Base-by-base conservation (phyloP, 2,797 vertebrate genomes). In the Sebastes itinus region DNA sequence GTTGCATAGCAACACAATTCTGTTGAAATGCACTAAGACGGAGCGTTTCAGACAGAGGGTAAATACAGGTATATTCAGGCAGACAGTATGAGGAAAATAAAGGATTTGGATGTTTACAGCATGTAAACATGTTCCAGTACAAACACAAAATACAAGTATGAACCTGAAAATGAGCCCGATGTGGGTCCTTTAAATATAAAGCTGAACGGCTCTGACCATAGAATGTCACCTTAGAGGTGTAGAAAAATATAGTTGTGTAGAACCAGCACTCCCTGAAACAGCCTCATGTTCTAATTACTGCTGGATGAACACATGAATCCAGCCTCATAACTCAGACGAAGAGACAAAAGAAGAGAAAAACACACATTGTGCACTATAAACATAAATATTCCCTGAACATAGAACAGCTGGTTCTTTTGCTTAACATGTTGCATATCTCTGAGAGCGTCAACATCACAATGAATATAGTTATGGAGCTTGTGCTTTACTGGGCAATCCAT, bases 361-460 rank as follows among this genome's bases (percentile, higher is more conserved):
- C 13, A 42, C 14, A 42, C 38, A 42, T 42, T 42, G 38, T 35
- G 6, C 30, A 7, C 25, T 30, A 12, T 22, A 46, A 67, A 42
- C 46, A 56, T 7, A 55, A 42, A 72, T 52, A 60, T 3, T 65
- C 38, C 33, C 13, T n/a, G 28, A 75, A 49, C 38, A 32, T 23
- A 4, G 28, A 70, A 72, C 56, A 81, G 72, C 72, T 78, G 72
- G 4, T 61, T 28, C 71, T 71, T 72, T 80, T 38, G 25, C 25
- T 61, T 56, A 64, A 33, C 64, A 28, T 54, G 63, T 49, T 70
- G 61, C 33, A 25, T 14, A 18, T 84, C 20, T 52, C 42, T 2
- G 4, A 80, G 18, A n/a, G 18, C 10, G 7, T 60, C 55, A n/a
- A 33, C 63, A 79, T 77, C 61, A 71, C n/a, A 38, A 25, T 58